Conservation (phyloP, 2,797 vertebrate genomes). For the Amblyraja radiata region DNA sequence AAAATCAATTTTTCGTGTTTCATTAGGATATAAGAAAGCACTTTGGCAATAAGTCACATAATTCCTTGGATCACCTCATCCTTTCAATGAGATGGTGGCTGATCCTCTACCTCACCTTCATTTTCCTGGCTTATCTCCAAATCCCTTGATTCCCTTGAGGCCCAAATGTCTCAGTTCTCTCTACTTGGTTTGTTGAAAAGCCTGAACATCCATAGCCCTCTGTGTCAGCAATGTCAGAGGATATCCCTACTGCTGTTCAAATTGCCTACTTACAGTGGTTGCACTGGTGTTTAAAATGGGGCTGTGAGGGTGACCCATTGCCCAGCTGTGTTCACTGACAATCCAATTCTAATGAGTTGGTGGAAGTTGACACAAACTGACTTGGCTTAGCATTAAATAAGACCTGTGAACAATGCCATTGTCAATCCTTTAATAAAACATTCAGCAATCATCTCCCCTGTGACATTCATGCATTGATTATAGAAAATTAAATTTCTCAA, state of each 20-base stretch:
- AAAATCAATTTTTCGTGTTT: not conserved
- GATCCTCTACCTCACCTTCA: not conserved
- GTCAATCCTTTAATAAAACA: not conserved
- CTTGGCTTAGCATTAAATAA: not conserved
- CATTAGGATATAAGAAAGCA: too few relatives aligned
- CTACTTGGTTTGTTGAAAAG: not conserved
- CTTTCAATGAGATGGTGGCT: not conserved
- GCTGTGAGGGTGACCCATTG: too few relatives aligned
- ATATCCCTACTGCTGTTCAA: not conserved
- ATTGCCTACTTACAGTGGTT: not conserved
- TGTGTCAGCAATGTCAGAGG: not conserved
- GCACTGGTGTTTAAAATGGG: not conserved
- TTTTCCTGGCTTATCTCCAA: not conserved
- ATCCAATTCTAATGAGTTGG: not conserved
- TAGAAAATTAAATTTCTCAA: not conserved
- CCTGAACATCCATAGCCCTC: not conserved
- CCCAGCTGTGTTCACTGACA: not conserved
- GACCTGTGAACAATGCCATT: not conserved
- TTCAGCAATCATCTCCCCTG: not conserved
- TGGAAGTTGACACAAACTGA: not conserved
- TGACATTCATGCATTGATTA: not conserved
- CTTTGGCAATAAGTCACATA: not conserved
- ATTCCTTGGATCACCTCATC: not conserved
- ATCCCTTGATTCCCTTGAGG: not conserved
- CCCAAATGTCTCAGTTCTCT: not conserved